Evolutionary conservation across 2,113 vertebrate genomes (phyloP).

Genomic region (Trogon melanurus): DNA sequence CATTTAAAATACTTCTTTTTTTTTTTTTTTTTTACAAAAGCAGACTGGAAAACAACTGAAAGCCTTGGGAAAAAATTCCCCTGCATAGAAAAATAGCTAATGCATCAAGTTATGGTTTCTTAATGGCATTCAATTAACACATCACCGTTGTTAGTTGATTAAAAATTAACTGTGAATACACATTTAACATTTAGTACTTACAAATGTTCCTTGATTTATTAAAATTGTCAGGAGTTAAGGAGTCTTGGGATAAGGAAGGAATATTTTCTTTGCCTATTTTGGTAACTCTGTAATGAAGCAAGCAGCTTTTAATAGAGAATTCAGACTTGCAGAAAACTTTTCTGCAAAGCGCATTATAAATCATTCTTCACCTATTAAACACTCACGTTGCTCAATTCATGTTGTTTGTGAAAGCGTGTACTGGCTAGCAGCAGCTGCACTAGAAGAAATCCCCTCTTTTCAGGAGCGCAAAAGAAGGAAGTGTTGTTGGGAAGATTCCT

Average conservation of each 20-base stretch:
- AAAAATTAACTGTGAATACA: conserved; percentile 82
- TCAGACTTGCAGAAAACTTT: conserved; percentile 70
- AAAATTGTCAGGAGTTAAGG: conserved; percentile 77
- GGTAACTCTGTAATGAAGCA: conserved; percentile 54
- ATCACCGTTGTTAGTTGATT: conserved; percentile 81
- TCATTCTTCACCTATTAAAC: conserved; percentile 71
- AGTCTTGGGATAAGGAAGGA: conserved; percentile 73
- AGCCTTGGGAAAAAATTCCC: conserved; percentile 71
- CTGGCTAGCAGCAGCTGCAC: neutral
- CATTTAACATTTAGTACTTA: conserved; percentile 80
- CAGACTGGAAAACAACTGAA: conserved; percentile 64
- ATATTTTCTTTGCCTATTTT: conserved; percentile 73
- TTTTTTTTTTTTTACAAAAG: conserved; percentile 45
- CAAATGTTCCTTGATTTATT: conserved; percentile 80
- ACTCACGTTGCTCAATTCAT: neutral
- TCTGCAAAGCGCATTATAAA: conserved; percentile 68
- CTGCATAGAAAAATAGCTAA: conserved; percentile 75
- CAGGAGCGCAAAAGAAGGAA: neutral
- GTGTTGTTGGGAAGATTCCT: neutral
- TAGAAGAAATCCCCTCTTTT: neutral
- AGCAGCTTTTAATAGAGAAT: conserved; percentile 66
- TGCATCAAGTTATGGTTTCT: conserved; percentile 79
- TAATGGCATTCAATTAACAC: conserved; percentile 82
- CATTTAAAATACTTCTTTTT: conserved; percentile 29
- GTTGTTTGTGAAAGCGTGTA: neutral